phyloP scores from a whole-genome alignment of 2,113 vertebrate genomes.

The Megaceryle torquata region DNA sequence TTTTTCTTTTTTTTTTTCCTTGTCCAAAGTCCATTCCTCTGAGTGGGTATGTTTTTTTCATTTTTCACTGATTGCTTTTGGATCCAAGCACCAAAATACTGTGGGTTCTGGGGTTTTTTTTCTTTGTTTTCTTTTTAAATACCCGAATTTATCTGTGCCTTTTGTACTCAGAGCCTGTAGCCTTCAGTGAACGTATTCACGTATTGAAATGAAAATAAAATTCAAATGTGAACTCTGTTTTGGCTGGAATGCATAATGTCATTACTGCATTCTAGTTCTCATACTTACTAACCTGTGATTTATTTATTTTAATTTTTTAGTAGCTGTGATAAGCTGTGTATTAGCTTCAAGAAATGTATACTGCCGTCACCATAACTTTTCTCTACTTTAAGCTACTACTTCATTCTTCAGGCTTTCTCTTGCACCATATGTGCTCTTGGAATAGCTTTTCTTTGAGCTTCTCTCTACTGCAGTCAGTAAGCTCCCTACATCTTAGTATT shows the following conservation, averaged over 20 bases:
- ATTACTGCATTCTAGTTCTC: conserved; percentile 16
- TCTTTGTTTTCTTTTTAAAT: neutral
- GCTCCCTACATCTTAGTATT: neutral
- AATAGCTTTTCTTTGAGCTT: neutral
- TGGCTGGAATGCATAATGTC: neutral
- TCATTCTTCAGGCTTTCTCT: neutral
- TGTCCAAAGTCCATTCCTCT: neutral
- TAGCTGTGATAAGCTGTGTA: conserved; percentile 27
- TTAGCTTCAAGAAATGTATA: conserved; percentile 15
- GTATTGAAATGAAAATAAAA: conserved; percentile 50
- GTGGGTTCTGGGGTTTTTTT: neutral
- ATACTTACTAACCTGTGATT: neutral
- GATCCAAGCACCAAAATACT: neutral
- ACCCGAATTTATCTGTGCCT: neutral
- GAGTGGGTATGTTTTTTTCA: neutral
- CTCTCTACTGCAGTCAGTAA: neutral
- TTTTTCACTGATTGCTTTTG: neutral
- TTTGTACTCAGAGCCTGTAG: neutral
- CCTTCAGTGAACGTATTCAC: neutral
- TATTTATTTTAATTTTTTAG: neutral
- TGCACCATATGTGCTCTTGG: neutral
- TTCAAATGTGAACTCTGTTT: neutral
- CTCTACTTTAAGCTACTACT: neutral
- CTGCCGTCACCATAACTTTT: neutral
- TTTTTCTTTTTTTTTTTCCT: neutral